Conservation (phyloP, 2,888 invertebrate species). For the Galerucella calmariensis region DNA sequence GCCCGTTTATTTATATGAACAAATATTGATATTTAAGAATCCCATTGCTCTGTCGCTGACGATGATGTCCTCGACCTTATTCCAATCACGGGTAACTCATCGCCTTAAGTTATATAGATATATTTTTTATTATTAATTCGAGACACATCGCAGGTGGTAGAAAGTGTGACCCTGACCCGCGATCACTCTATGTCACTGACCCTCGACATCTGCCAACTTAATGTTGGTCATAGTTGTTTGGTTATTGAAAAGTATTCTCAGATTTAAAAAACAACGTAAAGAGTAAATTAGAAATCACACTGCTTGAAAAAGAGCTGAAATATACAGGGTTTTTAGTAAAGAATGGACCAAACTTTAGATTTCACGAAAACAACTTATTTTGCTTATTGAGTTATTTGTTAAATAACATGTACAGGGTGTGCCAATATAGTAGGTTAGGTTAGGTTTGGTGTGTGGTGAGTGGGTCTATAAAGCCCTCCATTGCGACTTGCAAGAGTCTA, state of each 20-base stretch:
- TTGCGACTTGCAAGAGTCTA: no score
- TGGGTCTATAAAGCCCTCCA: no score
- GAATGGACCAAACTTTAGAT: no score
- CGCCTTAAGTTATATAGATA: neutral
- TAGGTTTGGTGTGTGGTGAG: no score
- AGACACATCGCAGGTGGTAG: constrained; percentile 38
- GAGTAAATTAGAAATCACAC: neutral
- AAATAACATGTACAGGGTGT: no score
- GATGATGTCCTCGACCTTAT: constrained; percentile 16
- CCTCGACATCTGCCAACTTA: constrained; percentile 21
- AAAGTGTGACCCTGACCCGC: constrained; percentile 46
- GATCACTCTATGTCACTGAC: constrained; percentile 35
- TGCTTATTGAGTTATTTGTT: no score
- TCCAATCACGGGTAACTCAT: constrained; percentile 11
- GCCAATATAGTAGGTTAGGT: no score
- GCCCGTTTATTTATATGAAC: no score
- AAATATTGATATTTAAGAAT: neutral
- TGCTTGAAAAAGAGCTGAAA: neutral
- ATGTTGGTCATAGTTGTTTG: constrained; percentile 10
- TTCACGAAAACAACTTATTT: no score
- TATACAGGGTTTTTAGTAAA: neutral
- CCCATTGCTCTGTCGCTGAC: neutral
- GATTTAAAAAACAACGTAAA: neutral
- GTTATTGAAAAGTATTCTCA: neutral
- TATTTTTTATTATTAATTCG: constrained; percentile 7